Evolutionary conservation across 1,140 invertebrate genomes (phyloP).

Genomic region (Stenopsyche tienmushanensis): DNA sequence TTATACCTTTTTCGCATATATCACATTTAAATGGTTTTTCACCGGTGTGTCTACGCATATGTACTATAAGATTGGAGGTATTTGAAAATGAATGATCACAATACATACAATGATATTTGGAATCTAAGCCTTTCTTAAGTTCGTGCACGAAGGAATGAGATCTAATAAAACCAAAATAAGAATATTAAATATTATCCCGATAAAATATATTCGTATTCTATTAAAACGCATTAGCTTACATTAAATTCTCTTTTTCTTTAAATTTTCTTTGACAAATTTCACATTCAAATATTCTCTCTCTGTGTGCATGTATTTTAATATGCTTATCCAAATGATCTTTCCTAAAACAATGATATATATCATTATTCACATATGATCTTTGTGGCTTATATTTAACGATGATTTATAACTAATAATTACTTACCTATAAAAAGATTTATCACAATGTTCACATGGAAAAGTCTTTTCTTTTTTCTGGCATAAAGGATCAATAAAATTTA

Average conservation of each 20-base stretch:
- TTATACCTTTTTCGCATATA: slow-evolving; percentile 53
- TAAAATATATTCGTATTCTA: not conserved
- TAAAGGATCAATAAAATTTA: slow-evolving; percentile 45
- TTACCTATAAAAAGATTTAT: slow-evolving; percentile 54
- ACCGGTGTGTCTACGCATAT: slow-evolving; percentile 60
- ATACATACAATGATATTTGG: slow-evolving; percentile 55
- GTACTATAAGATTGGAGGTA: slow-evolving; percentile 60
- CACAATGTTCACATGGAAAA: slow-evolving; percentile 54
- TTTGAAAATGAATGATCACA: slow-evolving; percentile 59
- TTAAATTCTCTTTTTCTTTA: slow-evolving; percentile 54
- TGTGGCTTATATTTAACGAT: not conserved
- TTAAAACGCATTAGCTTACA: slow-evolving; percentile 40
- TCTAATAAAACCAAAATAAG: slow-evolving; percentile 37
- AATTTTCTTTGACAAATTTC: slow-evolving; percentile 57
- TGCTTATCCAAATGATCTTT: slow-evolving; percentile 56
- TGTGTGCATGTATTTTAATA: slow-evolving; percentile 51
- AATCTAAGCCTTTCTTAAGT: slow-evolving; percentile 42
- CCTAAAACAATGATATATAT: slow-evolving; percentile 39
- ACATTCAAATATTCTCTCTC: slow-evolving; percentile 54
- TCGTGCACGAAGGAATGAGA: slow-evolving; percentile 50
- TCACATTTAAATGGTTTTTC: slow-evolving; percentile 56
- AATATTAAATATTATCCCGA: not conserved
- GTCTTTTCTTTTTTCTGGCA: slow-evolving; percentile 44
- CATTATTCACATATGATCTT: not conserved
- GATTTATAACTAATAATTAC: slow-evolving; percentile 23